Evolutionary conservation across 92 coral and sea anemone genomes (phyloP).

Genomic region (Heteractis magnifica): DNA sequence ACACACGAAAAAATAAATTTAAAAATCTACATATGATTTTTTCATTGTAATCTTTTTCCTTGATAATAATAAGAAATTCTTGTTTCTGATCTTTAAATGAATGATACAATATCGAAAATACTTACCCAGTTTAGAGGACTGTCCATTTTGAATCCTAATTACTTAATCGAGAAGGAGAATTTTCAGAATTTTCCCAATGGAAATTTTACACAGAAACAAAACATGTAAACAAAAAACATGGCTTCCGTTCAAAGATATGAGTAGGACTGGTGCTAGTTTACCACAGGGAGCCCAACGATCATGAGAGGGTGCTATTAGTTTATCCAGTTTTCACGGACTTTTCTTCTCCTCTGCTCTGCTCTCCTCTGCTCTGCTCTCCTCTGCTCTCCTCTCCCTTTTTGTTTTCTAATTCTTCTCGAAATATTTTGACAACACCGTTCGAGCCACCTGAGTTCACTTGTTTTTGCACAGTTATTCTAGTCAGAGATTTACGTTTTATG

Average conservation of each 20-base stretch:
- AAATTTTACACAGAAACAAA: not conserved
- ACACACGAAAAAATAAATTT: not conserved
- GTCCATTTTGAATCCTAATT: constrained; percentile 36
- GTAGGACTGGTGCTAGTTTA: constrained; percentile 5
- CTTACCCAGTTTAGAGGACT: constrained; percentile 75
- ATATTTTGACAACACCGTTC: too few species aligned
- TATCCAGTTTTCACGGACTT: too few species aligned
- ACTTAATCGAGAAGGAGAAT: not conserved
- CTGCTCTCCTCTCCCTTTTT: too few species aligned
- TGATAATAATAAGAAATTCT: not conserved
- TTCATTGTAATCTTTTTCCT: not conserved
- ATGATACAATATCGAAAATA: not conserved
- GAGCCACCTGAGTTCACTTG: too few species aligned
- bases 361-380: too few species aligned
- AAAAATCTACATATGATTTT: not conserved
- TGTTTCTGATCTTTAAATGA: not conserved
- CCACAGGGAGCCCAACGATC: not conserved
- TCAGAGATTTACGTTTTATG: too few species aligned
- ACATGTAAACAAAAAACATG: not conserved
- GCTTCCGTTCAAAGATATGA: not conserved
- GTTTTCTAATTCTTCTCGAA: too few species aligned
- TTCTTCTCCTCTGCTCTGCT: too few species aligned
- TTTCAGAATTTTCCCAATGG: not conserved
- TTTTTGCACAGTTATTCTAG: too few species aligned
- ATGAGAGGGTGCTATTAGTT: not conserved